Evolutionary conservation across 2,888 invertebrate species (phyloP).

Genomic region (Alentia gelatinosa): DNA sequence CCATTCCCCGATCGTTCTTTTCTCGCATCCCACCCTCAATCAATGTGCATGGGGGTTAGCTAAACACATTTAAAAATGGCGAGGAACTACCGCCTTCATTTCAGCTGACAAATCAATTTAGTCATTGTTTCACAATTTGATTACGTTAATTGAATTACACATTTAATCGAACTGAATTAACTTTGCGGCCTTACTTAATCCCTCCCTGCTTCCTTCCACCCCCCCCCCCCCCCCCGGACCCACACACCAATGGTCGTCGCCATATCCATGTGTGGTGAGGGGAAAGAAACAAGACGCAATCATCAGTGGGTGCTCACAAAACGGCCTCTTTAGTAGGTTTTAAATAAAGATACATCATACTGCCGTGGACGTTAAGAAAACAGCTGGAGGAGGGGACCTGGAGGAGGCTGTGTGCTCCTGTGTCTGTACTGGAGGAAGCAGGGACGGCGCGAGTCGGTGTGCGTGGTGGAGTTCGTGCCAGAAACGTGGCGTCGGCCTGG

Average conservation of each 20-base stretch:
- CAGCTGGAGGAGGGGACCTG: neutral
- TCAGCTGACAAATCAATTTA: conserved; percentile 28
- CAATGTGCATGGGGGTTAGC: neutral
- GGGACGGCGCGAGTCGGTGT: no score
- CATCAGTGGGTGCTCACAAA: neutral
- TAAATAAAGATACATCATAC: neutral
- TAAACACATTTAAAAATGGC: conserved; percentile 24
- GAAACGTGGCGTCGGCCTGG: neutral
- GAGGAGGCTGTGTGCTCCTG: neutral
- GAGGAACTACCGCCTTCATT: neutral
- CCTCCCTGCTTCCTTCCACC: neutral
- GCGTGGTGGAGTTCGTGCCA: neutral
- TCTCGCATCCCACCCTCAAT: neutral
- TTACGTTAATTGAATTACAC: conserved; percentile 32
- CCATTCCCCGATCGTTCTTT: no score
- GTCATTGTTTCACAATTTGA: neutral
- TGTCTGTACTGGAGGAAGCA: no score
- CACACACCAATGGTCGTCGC: neutral
- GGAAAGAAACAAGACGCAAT: neutral
- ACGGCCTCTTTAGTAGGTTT: neutral
- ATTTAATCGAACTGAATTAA: conserved; percentile 31
- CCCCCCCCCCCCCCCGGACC: neutral
- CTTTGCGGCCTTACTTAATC: neutral
- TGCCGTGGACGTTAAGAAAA: neutral
- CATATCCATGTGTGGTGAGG: neutral